Base-by-base conservation (phyloP, 2,797 vertebrate genomes). In the Anisognathus igniventris region DNA sequence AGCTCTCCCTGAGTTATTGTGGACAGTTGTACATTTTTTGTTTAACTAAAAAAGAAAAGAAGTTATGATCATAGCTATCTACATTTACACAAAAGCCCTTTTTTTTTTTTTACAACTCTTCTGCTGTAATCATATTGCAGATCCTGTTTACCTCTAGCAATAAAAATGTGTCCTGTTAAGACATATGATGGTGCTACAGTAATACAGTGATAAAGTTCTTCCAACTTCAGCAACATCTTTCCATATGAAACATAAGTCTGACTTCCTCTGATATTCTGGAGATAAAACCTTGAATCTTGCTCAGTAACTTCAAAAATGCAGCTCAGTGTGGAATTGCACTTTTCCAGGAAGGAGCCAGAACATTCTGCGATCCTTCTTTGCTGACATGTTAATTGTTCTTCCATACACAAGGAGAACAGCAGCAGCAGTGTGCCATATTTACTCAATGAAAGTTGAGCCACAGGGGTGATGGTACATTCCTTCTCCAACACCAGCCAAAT, bases 341-440 rank as follows among this genome's bases (percentile, higher is more conserved):
- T 98, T 96, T 96, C 76, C 87, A 92, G 88, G 86, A 93, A 95
- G 71, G 94, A 96, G 81, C 94, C 92, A 94, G 94, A 97, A 96
- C 92, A 85, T 97, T 97, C 96, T 83, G 92, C 82, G 96, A 97
- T 97, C 96, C 97, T 97, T 98, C 97, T 98, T 97, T 95, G 96
- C 74, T 98, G 98, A 98, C 98, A 98, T 16, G 93, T 97, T 98
- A 98, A 98, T 98, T 98, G 98, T 97, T 98, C 96, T 93, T 96
- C 94, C 96, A 86, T 77, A 86, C 95, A 96, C 96, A 94, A 96
- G 96, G 88, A 97, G 97, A 97, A 94, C 92, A 96, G 97, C 97
- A 97, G 96, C 97, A 97, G 98, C 97, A 93, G 97, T 53, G 84
- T 86, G 97, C 96, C 97, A 71, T 97, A 97, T 98, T 98, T 98